Percentiles rank a stretch among this genome's conserved stretches.
Evolutionary conservation across 2,797 vertebrate genomes (phyloP).

Genomic region (Selene dorsalis): DNA sequence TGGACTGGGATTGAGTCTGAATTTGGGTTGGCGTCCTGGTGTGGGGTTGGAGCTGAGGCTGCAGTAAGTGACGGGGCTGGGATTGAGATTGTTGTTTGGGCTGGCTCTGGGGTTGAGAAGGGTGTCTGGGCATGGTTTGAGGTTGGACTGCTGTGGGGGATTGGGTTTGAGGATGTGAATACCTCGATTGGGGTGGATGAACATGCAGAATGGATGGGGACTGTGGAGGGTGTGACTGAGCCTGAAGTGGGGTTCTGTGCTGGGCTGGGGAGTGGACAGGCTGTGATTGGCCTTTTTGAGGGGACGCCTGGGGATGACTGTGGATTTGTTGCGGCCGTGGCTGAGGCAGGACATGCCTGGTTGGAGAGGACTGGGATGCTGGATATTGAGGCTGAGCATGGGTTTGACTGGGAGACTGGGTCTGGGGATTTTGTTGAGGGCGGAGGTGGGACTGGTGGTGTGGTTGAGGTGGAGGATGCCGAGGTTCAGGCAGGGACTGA

Average conservation of each 20-base stretch:
- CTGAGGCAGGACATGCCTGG: conserved; percentile 51
- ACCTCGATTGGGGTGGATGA: conserved; percentile 60
- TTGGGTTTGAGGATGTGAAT: conserved; percentile 51
- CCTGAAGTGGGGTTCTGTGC: conserved; percentile 55
- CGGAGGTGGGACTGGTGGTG: conserved; percentile 37
- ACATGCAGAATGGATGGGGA: conserved; percentile 49
- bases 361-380: conserved; percentile 47
- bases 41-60: conserved; percentile 54
- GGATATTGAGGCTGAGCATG: conserved; percentile 49
- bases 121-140: conserved; percentile 47
- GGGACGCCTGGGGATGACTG: conserved; percentile 46
- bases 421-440: conserved; percentile 44
- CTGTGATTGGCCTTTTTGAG: conserved; percentile 59
- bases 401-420: conserved; percentile 37
- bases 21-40: conserved; percentile 34
- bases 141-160: conserved; percentile 45
- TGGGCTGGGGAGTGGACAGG: conserved; percentile 40
- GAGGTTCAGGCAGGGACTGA: conserved; percentile 53
- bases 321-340: conserved; percentile 44
- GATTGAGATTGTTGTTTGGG: conserved; percentile 53
- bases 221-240: conserved; percentile 43
- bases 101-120: conserved; percentile 53
- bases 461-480: conserved; percentile 25
- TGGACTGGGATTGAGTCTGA: conserved; percentile 38
- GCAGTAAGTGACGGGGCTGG: conserved; percentile 40